phyloP scores from a whole-genome alignment of 2,888 invertebrate species.

The Rhamphomyia laevipes region DNA sequence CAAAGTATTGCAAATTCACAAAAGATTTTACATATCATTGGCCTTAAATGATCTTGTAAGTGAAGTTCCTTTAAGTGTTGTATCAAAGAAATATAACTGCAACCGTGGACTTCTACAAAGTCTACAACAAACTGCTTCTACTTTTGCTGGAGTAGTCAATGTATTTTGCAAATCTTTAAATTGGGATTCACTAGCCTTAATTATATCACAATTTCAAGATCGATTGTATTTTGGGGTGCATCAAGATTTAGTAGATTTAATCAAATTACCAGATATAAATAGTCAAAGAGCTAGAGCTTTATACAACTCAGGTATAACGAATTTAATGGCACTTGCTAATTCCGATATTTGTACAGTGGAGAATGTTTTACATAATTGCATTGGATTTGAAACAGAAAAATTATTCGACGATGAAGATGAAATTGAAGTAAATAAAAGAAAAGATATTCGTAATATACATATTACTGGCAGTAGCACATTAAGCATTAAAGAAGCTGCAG shows the following conservation, averaged over 20 bases:
- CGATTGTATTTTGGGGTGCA: constrained; percentile 90
- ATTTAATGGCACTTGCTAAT: constrained; percentile 65
- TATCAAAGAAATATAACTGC: constrained; percentile 75
- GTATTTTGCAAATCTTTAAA: constrained; percentile 88
- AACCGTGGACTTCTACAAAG: constrained; percentile 85
- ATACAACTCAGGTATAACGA: constrained; percentile 68
- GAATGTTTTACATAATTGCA: constrained; percentile 60
- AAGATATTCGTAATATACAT: constrained; percentile 59
- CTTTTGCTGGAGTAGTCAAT: constrained; percentile 95
- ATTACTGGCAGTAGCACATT: constrained; percentile 69
- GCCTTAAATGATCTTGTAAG: constrained; percentile 88
- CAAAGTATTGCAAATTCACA: constrained; percentile 49
- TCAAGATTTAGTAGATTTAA: constrained; percentile 81
- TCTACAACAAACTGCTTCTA: constrained; percentile 87
- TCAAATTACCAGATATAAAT: constrained; percentile 72
- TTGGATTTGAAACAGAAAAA: constrained; percentile 78
- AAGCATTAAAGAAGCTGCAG: constrained; percentile 71
- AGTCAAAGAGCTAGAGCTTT: constrained; percentile 74
- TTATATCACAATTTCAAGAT: constrained; percentile 87
- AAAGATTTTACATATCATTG: constrained; percentile 79
- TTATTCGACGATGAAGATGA: constrained; percentile 57
- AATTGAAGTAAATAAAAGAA: constrained; percentile 51
- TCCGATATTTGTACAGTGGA: constrained; percentile 59
- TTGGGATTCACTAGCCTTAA: constrained; percentile 80
- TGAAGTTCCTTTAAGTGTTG: constrained; percentile 69